Evolutionary conservation across 2,113 vertebrate species (phyloP).

Genomic region (Pluvianellus socialis): DNA sequence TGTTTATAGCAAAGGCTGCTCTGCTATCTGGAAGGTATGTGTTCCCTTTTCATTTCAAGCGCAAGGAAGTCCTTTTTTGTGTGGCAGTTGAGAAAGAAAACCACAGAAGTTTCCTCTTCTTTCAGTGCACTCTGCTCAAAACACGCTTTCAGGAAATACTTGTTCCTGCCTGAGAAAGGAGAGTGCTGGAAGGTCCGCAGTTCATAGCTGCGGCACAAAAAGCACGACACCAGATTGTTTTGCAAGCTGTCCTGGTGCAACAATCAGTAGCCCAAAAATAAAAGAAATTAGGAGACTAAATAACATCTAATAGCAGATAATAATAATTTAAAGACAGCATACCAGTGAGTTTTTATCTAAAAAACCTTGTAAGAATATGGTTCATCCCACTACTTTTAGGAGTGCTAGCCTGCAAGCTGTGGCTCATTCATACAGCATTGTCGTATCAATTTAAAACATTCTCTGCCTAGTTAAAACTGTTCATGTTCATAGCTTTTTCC

Average conservation of each 20-base stretch:
- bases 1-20: neutral
- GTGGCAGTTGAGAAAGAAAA: conserved; percentile 38
- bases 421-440: neutral
- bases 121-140: neutral
- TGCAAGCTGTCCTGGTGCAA: neutral
- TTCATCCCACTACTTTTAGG: neutral
- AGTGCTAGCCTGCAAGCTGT: neutral
- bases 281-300: neutral
- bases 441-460: neutral
- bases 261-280: neutral
- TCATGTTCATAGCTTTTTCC: neutral
- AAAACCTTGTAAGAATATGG: neutral
- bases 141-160: neutral
- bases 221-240: neutral
- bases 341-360: neutral
- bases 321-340: neutral
- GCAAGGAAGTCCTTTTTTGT: conserved; percentile 13
- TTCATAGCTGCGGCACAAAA: neutral
- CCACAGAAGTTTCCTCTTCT: conserved; percentile 33
- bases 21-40: neutral
- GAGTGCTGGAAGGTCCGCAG: neutral
- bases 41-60: conserved; percentile 2
- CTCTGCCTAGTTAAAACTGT: neutral
- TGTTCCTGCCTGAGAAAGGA: conserved; percentile 8
- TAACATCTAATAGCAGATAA: neutral